A percentile compares a stretch with the other conserved stretches of the same genome.
Conservation (phyloP, 2,888 invertebrate genomes). For the Stramonita haemastoma region DNA sequence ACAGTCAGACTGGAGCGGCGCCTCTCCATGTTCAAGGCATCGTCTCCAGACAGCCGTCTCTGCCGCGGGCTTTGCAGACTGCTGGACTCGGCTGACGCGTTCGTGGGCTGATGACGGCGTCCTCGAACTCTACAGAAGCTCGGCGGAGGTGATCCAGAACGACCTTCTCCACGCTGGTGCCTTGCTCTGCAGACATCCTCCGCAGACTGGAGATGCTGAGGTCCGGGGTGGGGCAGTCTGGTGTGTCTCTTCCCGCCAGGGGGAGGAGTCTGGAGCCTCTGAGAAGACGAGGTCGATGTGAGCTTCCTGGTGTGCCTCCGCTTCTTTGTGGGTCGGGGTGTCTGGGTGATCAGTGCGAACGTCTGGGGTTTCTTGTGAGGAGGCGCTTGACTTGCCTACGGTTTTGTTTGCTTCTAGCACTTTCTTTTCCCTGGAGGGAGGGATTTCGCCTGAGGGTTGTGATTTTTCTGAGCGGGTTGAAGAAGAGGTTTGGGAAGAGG, state of each 20-base stretch:
- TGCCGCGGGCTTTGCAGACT: neutral
- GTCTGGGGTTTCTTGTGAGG: neutral
- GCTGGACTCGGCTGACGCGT: neutral
- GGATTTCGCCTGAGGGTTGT: neutral
- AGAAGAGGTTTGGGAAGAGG: neutral
- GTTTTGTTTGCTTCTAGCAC: neutral
- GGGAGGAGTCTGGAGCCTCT: neutral
- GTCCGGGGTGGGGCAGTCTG: neutral
- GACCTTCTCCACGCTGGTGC: neutral
- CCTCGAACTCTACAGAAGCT: neutral
- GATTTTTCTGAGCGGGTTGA: neutral
- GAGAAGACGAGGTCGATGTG: neutral
- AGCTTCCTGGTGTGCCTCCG: neutral
- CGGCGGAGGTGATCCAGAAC: neutral
- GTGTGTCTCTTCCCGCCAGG: neutral
- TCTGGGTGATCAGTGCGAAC: neutral
- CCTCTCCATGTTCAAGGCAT: neutral
- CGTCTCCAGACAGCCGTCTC: neutral
- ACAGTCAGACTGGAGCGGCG: conserved; percentile 22
- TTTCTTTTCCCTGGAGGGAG: neutral
- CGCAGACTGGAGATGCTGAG: neutral
- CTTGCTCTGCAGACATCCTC: neutral
- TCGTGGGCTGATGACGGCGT: neutral
- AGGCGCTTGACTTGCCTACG: neutral
- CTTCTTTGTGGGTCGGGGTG: neutral